phyloP scores from a whole-genome alignment of 2,797 vertebrate species.

The Channa striata region DNA sequence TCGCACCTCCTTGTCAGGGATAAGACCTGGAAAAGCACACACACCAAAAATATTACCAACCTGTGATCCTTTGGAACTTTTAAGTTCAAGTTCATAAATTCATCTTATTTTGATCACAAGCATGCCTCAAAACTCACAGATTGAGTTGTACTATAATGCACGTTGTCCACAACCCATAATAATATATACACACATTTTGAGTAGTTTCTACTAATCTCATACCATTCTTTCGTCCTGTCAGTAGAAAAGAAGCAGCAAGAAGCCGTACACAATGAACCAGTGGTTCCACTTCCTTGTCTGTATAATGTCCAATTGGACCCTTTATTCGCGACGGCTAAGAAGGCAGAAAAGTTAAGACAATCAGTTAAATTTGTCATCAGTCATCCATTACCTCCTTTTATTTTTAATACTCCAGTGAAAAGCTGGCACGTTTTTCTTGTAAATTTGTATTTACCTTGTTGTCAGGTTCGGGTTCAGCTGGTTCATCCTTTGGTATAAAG shows the following conservation, averaged over 20 bases:
- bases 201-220: constrained; percentile 13
- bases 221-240: constrained; percentile 94
- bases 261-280: constrained; percentile 95
- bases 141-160: too few species aligned
- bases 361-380: not conserved
- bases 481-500: constrained; percentile 89
- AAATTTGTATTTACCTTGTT: constrained; percentile 87
- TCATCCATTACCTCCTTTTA: not conserved
- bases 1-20: constrained; percentile 94
- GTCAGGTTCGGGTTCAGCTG: constrained; percentile 88
- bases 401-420: not conserved
- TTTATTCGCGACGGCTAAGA: constrained; percentile 91
- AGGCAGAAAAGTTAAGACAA: constrained; percentile 4
- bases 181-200: too few species aligned
- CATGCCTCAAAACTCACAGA: not conserved
- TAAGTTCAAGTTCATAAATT: not conserved
- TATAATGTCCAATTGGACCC: constrained; percentile 93
- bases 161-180: too few species aligned
- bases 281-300: constrained; percentile 88
- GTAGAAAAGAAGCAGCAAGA: constrained; percentile 93
- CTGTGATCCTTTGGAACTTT: not conserved
- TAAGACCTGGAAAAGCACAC: constrained; percentile 83
- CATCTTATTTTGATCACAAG: not conserved
- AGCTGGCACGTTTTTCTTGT: not conserved
- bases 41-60: not conserved